phyloP scores from a whole-genome alignment of 2,113 vertebrate genomes.

The Albula goreensis region DNA sequence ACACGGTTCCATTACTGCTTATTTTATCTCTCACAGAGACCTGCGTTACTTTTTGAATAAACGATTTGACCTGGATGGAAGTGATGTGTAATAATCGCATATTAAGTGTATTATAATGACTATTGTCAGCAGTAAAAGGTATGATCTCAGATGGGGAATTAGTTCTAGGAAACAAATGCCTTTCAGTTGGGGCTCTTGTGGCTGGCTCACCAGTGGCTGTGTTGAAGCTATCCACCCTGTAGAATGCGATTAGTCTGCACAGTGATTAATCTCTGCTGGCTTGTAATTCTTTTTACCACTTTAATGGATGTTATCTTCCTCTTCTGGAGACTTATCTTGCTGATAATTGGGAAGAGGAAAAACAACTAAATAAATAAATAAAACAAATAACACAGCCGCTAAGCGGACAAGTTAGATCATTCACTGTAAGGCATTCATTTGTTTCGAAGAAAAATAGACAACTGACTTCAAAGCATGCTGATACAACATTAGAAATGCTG shows the following conservation, averaged over 20 bases:
- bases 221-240: conserved; percentile 58
- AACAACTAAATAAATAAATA: conserved; percentile 62
- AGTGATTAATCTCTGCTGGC: conserved; percentile 73
- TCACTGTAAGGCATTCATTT: conserved; percentile 69
- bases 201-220: conserved; percentile 40
- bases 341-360: conserved; percentile 63
- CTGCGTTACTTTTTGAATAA: conserved; percentile 30
- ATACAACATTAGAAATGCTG: conserved; percentile 53
- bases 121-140: conserved; percentile 50
- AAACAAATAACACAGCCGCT: conserved; percentile 60
- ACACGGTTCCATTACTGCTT: neutral
- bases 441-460: conserved; percentile 67
- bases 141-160: conserved; percentile 34
- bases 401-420: conserved; percentile 70
- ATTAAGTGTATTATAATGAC: conserved; percentile 54
- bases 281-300: conserved; percentile 74
- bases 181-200: conserved; percentile 5
- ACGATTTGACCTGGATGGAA: conserved; percentile 64
- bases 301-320: conserved; percentile 75
- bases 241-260: conserved; percentile 66
- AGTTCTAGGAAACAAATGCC: conserved; percentile 24
- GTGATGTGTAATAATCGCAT: conserved; percentile 50
- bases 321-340: conserved; percentile 71
- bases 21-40: neutral
- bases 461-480: conserved; percentile 59